phyloP scores from a whole-genome alignment of 2,797 vertebrate genomes.

The Pteronotus mesoamericanus region DNA sequence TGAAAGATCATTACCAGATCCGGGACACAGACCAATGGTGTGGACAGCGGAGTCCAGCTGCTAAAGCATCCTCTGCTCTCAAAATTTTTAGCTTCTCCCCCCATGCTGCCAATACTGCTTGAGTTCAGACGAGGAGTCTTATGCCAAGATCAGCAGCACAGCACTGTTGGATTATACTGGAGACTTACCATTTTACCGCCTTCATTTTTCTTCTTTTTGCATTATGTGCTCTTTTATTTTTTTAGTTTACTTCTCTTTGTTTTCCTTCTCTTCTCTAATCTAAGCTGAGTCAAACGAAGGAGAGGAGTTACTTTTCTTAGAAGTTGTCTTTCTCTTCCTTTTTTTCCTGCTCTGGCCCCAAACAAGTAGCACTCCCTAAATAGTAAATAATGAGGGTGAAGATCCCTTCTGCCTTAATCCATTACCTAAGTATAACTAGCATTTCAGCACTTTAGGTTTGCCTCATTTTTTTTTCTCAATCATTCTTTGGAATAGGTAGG shows the following conservation, averaged over 20 bases:
- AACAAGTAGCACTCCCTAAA: neutral
- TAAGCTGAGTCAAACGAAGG: neutral
- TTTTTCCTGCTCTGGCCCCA: neutral
- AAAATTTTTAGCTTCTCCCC: neutral
- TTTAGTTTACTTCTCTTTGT: neutral
- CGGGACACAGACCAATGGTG: neutral
- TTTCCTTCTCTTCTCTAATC: neutral
- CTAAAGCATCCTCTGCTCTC: neutral
- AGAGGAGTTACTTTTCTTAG: neutral
- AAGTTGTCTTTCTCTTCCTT: neutral
- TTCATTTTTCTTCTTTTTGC: neutral
- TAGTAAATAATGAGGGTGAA: neutral
- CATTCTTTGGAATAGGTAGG: neutral
- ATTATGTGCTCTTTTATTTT: neutral
- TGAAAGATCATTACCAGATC: neutral
- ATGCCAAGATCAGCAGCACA: neutral
- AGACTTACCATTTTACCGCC: neutral
- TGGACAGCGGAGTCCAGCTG: neutral
- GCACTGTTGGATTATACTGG: neutral
- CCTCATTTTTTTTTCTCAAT: constrained; percentile 6
- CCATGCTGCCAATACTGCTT: neutral
- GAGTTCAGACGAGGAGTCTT: neutral
- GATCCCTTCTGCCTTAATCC: neutral
- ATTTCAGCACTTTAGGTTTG: neutral
- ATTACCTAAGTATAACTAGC: neutral